These are phyloP conservation scores for Phataginus tetradactyla DNA, from an alignment of 2,797 vertebrate species.

Conservation along the genomic window DNA sequence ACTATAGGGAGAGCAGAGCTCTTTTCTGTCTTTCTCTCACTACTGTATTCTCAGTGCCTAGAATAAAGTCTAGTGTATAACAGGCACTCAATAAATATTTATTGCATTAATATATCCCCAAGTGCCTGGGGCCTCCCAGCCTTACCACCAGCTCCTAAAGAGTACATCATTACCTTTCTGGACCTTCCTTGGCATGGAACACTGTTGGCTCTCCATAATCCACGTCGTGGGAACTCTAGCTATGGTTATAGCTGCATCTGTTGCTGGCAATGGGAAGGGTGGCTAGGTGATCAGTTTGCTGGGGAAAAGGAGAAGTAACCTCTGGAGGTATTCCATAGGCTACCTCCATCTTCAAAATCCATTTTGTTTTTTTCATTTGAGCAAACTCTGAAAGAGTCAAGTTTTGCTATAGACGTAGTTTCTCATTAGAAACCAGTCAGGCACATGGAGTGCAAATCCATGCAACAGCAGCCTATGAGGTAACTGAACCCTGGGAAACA, in stretches of 20 bases:
- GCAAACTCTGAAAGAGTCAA: background rate
- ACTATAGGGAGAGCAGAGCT: background rate
- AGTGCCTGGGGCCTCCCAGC: background rate
- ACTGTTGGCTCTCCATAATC: background rate
- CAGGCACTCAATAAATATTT: background rate
- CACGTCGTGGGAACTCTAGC: background rate
- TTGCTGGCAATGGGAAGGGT: background rate
- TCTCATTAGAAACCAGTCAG: background rate
- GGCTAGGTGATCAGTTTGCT: background rate
- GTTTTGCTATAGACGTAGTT: background rate
- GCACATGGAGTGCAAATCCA: background rate
- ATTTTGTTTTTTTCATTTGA: background rate
- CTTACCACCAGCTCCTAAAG: background rate
- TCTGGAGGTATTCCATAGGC: background rate
- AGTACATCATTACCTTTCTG: fast-evolving
- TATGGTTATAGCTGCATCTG: background rate
- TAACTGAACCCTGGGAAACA: background rate
- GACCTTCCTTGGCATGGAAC: background rate
- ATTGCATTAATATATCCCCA: background rate
- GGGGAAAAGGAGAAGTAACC: background rate
- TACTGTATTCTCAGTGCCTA: background rate
- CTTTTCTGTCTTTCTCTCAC: background rate
- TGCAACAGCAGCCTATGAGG: background rate
- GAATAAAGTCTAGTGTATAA: background rate
- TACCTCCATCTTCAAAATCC: background rate